Base-by-base conservation (phyloP, 2,113 vertebrate genomes). In the Strix aluco region DNA sequence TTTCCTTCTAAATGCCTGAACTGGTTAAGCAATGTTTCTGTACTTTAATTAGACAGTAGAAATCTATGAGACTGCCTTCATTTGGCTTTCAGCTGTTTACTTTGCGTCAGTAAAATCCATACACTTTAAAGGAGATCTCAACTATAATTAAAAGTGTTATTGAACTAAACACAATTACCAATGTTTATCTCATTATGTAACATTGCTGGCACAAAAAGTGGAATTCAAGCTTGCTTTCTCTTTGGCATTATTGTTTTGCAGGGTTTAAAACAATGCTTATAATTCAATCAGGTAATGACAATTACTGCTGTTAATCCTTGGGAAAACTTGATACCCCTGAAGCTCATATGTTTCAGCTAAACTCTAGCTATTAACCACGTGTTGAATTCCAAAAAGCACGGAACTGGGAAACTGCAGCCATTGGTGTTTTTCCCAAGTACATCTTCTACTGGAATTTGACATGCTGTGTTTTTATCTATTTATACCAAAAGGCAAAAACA, bases 101-200 rank as follows among this genome's bases (percentile, higher is more conserved):
- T 97, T 95, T 97, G 61, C 10, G 0, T 95, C 96, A 73, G 90
- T 88, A 97, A 97, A 97, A 98, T 97, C 97, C 88, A 96, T 96
- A 94, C 62, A 66, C 92, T 96, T 82, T 82, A 94, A 97, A 96
- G 92, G 87, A 94, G 87, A 95, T 87, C 90, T 97, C 84, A 92
- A 38, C 78, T 75, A 92, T 97, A 98, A 98, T 98, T 97, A 96
- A 98, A 97, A 97, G 95, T 87, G 92, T 90, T 97, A 97, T 93
- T 94, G 97, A 97, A 94, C 93, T 95, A 91, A 97, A 97, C 86
- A 94, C 87, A 96, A 88, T 98, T 96, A 97, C 82, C 90, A 71
- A 51, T 85, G 73, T 96, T 98, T 97, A 97, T 96, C 92, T 96
- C 95, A 73, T 96, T 96, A 92, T 92, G 34, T 90, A 96, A 94